Evolutionary conservation across 2,888 invertebrate species (phyloP).

Genomic region (Parasteatoda lunata): DNA sequence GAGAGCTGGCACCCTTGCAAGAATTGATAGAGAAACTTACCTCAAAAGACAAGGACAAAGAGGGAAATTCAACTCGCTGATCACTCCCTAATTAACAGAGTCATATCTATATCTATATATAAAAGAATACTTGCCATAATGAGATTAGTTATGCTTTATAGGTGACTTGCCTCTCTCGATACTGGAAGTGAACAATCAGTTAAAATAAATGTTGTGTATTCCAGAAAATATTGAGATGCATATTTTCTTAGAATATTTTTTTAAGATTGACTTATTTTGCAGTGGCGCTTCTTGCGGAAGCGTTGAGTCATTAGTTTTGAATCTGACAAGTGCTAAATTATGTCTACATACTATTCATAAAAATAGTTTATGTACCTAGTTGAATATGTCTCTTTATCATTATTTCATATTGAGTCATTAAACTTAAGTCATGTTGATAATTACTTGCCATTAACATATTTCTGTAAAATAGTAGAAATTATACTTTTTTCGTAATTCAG

Average conservation of each 20-base stretch:
- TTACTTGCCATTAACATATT: too few species aligned
- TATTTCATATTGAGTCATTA: too few species aligned
- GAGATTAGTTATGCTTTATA: slow-evolving; percentile 38
- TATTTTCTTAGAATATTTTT: slow-evolving; percentile 48
- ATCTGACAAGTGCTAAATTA: too few species aligned
- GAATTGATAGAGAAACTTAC: slow-evolving; percentile 97
- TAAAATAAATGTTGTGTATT: background rate
- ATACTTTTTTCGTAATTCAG: too few species aligned
- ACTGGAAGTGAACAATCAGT: background rate
- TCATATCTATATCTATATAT: slow-evolving; percentile 33
- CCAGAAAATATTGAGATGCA: slow-evolving; percentile 12
- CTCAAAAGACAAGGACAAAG: slow-evolving; percentile 67
- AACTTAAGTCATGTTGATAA: too few species aligned
- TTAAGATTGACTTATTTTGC: slow-evolving; percentile 13
- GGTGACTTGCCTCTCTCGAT: background rate
- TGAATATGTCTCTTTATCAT: too few species aligned
- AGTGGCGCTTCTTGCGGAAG: background rate
- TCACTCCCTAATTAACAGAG: slow-evolving; percentile 9
- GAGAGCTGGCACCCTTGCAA: slow-evolving; percentile 96
- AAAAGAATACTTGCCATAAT: slow-evolving; percentile 29
- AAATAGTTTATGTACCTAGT: too few species aligned
- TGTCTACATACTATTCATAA: too few species aligned
- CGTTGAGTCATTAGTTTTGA: too few species aligned
- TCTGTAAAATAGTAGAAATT: too few species aligned
- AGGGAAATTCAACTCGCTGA: slow-evolving; percentile 41